Evolutionary conservation across 2,113 vertebrate genomes (phyloP).

Genomic region (Tragelaphus scriptus): DNA sequence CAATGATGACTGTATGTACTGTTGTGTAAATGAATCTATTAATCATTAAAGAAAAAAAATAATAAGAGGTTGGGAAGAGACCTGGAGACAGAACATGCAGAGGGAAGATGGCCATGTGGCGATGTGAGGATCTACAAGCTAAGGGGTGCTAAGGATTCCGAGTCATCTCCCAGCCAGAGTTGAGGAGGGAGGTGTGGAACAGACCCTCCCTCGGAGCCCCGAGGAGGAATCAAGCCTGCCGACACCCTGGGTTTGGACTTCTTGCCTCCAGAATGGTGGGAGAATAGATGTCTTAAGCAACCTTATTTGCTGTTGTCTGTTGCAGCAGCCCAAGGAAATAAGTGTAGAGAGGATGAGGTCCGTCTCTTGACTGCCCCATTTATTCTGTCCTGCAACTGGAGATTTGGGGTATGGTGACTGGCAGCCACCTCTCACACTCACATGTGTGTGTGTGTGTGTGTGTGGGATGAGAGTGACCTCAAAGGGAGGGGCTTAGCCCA

Average conservation of each 20-base stretch:
- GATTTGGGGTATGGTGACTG: neutral
- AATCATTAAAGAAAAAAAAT: neutral
- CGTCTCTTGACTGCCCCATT: rapidly evolving
- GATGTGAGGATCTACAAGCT: neutral
- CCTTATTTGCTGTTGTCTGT: neutral
- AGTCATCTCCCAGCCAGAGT: neutral
- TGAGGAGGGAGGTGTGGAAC: neutral
- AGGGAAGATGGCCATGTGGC: neutral
- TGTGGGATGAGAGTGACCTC: neutral
- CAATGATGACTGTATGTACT: constrained; percentile 18
- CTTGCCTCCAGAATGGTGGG: neutral
- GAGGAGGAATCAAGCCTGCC: neutral
- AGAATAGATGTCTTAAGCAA: neutral
- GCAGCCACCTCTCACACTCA: neutral
- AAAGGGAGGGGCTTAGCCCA: neutral
- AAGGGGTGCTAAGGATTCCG: neutral
- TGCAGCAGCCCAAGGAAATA: neutral
- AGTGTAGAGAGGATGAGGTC: rapidly evolving
- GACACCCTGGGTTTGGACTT: neutral
- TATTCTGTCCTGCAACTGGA: neutral
- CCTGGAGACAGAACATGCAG: neutral
- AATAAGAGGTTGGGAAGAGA: neutral
- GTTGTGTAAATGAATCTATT: constrained; percentile 74
- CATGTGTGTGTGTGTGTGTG: neutral
- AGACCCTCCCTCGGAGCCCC: neutral